Evolutionary conservation across 2,888 invertebrate species (phyloP).

Genomic region (Nebria salina): DNA sequence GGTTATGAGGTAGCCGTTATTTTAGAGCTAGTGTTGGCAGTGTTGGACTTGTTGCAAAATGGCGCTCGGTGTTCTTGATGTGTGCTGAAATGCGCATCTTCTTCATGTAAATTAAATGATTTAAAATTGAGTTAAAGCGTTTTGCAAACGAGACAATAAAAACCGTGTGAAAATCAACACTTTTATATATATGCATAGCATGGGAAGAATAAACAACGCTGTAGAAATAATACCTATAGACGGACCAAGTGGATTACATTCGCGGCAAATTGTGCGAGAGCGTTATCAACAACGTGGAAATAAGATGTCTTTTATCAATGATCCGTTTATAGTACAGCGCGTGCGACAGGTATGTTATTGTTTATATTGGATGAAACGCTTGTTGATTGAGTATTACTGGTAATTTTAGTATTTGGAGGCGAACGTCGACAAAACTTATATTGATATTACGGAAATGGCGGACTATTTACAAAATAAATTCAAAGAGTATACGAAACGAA

Average conservation of each 20-base stretch:
- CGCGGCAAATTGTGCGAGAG: conserved; percentile 36
- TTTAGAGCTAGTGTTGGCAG: not conserved
- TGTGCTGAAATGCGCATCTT: conserved; percentile 18
- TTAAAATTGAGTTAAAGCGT: not conserved
- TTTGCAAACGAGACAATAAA: not conserved
- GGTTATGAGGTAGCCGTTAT: not conserved
- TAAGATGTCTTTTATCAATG: conserved; percentile 53
- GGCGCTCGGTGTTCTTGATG: not conserved
- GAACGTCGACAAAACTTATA: conserved; percentile 81
- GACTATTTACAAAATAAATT: conserved; percentile 78
- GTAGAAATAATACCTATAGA: conserved; percentile 53
- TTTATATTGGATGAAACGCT: not conserved
- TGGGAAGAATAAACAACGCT: conserved; percentile 51
- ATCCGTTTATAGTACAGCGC: conserved; percentile 64
- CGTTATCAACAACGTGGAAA: conserved; percentile 47
- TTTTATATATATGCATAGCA: conserved; percentile 48
- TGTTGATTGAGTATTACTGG: not conserved
- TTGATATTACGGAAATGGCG: conserved; percentile 87
- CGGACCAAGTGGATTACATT: conserved; percentile 43
- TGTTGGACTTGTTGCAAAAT: not conserved
- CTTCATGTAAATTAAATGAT: not conserved
- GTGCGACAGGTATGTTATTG: conserved; percentile 61
- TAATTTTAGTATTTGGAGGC: conserved; percentile 76
- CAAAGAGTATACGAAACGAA: conserved; percentile 83
- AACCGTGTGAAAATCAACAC: not conserved